These are phyloP conservation scores for Amblyopsis hoosieri DNA, from an alignment of 2,797 vertebrate species.

Conservation along the genomic window DNA sequence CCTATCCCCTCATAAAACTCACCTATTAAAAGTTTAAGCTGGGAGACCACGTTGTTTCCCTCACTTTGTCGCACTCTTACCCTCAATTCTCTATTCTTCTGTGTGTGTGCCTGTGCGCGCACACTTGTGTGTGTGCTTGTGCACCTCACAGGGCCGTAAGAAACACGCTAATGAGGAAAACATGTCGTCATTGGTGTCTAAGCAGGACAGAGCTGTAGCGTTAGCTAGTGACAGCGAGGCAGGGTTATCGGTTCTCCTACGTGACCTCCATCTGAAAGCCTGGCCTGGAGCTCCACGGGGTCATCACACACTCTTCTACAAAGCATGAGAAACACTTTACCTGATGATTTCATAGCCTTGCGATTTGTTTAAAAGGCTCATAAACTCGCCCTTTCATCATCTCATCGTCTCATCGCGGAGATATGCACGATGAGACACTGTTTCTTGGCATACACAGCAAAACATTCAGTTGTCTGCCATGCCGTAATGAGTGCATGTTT, in stretches of 20 bases:
- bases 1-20: constrained; percentile 56
- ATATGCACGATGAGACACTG: neutral
- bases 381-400: constrained; percentile 30
- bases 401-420: neutral
- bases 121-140: constrained; percentile 18
- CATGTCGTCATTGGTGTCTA: constrained; percentile 12
- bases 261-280: neutral
- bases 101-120: constrained; percentile 4
- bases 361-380: constrained; percentile 23
- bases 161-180: constrained; percentile 40
- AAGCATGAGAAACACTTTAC: constrained; percentile 21
- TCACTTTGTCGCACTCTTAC: constrained; percentile 13
- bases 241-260: neutral
- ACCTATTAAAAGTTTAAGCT: constrained; percentile 53
- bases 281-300: neutral
- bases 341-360: constrained; percentile 22
- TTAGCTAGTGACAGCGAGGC: neutral
- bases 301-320: constrained; percentile 12
- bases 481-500: neutral
- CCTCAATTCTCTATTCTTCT: neutral
- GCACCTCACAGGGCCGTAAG: constrained; percentile 32
- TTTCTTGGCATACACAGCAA: constrained; percentile 2
- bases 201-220: constrained; percentile 20
- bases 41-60: constrained; percentile 20
- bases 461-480: constrained; percentile 8